Base-by-base conservation (phyloP, 2,113 vertebrate genomes). In the Pteruthius melanotis region DNA sequence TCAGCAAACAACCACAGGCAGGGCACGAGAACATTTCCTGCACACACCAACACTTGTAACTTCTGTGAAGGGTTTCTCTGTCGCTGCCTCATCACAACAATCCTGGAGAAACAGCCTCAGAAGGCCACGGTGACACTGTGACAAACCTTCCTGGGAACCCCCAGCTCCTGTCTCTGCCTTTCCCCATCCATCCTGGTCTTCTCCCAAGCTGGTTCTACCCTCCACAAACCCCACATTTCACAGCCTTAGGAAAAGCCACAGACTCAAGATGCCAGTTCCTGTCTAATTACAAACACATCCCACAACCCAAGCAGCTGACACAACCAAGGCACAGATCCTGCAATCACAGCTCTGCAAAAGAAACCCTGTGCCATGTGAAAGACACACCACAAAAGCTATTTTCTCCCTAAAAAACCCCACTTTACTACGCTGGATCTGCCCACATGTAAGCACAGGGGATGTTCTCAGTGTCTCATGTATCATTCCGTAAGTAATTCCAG, bases 21-120 rank as follows among this genome's bases (percentile, higher is more conserved):
- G 21, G 5, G 61, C 80, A 56, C 14, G 16, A 28, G 16, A n/a
- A 35, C 2, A 4, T 16, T 52, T 75, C 71, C 84, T 45, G 71
- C 8, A n/a, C 52, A 19, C 57, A 68, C 0, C 0, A 8, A 56
- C 12, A 39, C 23, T 8, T 19, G 39, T 0, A 40, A 15, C 50
- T 71, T 5, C 7, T n/a, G 63, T 16, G 22, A 17, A n/a, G 52
- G 79, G 33, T 52, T 56, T 30, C 60, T 60, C 45, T 35, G 17
- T 11, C 1, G 7, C 45, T 39, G 57, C 53, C 27, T 70, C 45
- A 30, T 2, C 33, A 1, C 64, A 23, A 2, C 77, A 5, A 13
- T 6, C 42, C 10, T 13, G 53, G 1, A 53, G 37, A 20, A 22
- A 11, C 52, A 45, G 42, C 61, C 44, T 6, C 18, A 24, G 12